A percentile compares a stretch with the other conserved stretches of the same genome.
phyloP scores from a whole-genome alignment of 2,113 vertebrate species.

The Baryphthengus martii region DNA sequence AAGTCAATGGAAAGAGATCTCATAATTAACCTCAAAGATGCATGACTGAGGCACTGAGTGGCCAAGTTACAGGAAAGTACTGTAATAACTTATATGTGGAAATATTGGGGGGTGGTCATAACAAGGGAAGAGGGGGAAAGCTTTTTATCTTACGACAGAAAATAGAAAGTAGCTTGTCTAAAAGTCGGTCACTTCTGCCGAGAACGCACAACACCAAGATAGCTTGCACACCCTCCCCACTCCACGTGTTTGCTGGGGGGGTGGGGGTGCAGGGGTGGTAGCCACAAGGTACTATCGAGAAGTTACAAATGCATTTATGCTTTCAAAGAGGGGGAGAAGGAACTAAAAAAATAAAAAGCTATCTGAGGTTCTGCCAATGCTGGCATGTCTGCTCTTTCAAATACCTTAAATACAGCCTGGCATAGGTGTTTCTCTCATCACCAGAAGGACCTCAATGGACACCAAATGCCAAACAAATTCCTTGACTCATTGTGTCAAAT shows the following conservation, averaged over 20 bases:
- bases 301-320: background rate
- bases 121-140: background rate
- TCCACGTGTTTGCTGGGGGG: background rate
- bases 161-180: background rate
- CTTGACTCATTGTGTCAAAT: background rate
- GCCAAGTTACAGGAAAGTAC: background rate
- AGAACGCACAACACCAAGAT: background rate
- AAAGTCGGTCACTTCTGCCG: background rate
- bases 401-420: slow-evolving; percentile 15
- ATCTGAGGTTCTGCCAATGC: background rate
- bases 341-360: background rate
- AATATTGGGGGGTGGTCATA: background rate
- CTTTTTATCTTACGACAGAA: background rate
- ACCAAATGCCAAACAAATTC: slow-evolving; percentile 24
- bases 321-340: background rate
- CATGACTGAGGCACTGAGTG: background rate
- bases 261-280: too few relatives aligned
- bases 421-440: background rate
- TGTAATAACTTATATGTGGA: background rate
- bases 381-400: background rate
- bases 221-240: background rate
- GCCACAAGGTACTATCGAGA: background rate
- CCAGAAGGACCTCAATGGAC: background rate
- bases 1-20: slow-evolving; percentile 19
- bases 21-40: background rate